phyloP scores from a whole-genome alignment of 2,113 vertebrate genomes.

The Mus spicilegus region DNA sequence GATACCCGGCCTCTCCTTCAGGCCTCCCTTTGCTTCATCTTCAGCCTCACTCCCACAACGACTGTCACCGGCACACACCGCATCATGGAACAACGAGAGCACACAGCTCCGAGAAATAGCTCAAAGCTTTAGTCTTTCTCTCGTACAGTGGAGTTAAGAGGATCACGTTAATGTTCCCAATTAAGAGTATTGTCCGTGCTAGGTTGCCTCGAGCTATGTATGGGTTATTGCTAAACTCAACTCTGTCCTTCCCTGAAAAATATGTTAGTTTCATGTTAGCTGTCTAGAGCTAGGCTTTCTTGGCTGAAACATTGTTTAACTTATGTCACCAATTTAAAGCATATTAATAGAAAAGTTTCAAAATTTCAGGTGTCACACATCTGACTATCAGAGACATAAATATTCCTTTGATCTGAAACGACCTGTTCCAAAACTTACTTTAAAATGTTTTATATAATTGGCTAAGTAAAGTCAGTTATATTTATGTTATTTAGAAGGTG shows the following conservation, averaged over 20 bases:
- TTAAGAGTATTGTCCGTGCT: not conserved
- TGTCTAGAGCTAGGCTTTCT: not conserved
- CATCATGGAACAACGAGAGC: not conserved
- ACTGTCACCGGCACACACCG: not conserved
- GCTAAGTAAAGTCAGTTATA: constrained; percentile 52
- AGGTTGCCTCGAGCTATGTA: not conserved
- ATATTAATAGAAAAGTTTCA: constrained; percentile 40
- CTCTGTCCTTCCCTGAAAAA: constrained; percentile 22
- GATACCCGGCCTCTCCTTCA: not conserved
- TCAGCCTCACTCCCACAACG: constrained; percentile 15
- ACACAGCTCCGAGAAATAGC: constrained; percentile 36
- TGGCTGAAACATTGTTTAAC: constrained; percentile 8
- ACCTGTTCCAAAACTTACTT: not conserved
- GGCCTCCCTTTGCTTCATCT: not conserved
- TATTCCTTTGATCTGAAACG: constrained; percentile 19
- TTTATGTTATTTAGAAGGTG: not conserved
- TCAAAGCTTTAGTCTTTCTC: constrained; percentile 21
- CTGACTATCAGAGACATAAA: not conserved
- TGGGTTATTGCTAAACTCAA: constrained; percentile 46
- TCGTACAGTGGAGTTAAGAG: not conserved
- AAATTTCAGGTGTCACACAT: constrained; percentile 28
- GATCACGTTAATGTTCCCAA: not conserved
- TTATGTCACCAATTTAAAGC: constrained; percentile 18
- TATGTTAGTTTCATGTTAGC: not conserved
- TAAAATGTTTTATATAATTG: constrained; percentile 39